Conservation (phyloP, 2,797 vertebrate genomes). For the Cuniculus paca region DNA sequence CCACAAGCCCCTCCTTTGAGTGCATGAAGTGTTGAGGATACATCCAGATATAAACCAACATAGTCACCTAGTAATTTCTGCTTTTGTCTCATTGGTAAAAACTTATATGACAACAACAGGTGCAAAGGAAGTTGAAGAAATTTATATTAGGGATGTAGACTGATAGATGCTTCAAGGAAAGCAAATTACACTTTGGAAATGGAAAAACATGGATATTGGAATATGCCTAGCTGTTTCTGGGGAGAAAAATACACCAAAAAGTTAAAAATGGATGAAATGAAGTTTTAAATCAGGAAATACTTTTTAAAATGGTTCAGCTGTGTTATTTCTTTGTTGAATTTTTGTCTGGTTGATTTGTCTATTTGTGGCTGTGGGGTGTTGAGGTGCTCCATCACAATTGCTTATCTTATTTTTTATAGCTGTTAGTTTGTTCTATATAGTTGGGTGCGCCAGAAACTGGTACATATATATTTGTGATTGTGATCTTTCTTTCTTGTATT, state of each 20-base stretch:
- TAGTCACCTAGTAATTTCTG: neutral
- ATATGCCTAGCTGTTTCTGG: neutral
- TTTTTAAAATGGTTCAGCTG: neutral
- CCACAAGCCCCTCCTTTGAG: neutral
- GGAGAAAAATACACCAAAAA: neutral
- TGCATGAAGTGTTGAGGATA: neutral
- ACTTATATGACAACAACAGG: neutral
- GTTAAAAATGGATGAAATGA: neutral
- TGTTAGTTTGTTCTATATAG: neutral
- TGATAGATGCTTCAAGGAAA: neutral
- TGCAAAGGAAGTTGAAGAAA: neutral
- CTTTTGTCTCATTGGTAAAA: neutral
- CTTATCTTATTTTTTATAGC: neutral
- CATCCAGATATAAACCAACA: neutral
- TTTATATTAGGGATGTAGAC: accelerated
- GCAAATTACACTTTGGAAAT: neutral
- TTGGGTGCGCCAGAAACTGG: neutral
- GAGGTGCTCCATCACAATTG: neutral
- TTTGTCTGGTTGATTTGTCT: neutral
- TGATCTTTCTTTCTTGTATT: neutral
- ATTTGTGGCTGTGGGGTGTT: neutral
- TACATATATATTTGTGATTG: neutral
- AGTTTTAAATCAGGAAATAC: neutral
- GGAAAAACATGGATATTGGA: neutral
- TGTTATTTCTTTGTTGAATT: neutral